Base-by-base conservation (phyloP, 2,888 invertebrate species). In the Blomia tropicalis region DNA sequence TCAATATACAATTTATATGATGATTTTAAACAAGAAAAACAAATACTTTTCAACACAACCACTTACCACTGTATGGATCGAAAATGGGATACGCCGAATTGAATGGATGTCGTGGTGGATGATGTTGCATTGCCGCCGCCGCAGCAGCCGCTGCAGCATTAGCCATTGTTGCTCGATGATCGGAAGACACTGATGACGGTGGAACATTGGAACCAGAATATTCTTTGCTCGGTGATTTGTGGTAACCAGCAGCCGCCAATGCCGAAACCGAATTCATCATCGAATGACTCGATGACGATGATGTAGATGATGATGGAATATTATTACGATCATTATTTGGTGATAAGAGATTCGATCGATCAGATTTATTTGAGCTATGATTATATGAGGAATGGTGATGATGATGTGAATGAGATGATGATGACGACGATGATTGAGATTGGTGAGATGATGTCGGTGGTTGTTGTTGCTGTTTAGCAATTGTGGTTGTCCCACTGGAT, bases 71-170 rank as follows among this genome's bases (percentile, higher is more conserved):
- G 63, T 68, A 68, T 23, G 68, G 68, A 51, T 68, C 68, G 62
- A 68, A 68, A 19, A 89, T 82, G 70, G 89, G 88, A 79, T 89
- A 90, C 75, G 93, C 92, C 67, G 92, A 92, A 76, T 93, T 92
- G 17, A 56, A 25, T 56, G 56, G 19, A 56, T 56, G 56, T 56
- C 56, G 25, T 29, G 56, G 56, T 5, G 31, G 56, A 27, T 47
- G 41, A n/a, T 41, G 41, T 14, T 41, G 51, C 30, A 53, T 61
- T 61, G 68, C 81, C 78, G 73, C 41, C 14, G 58, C 23, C 27
- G 43, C 43, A 29, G 54, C 53, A 17, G 19, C 3, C 53, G 27
- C 36, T 31, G 36, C n/a, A n/a, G n/a, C n/a, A n/a, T n/a, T 41
- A n/a, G 19, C 58, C 29, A 2, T 58, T 43, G 1, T 65, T 58